Evolutionary conservation across 2,113 vertebrate species (phyloP), one percentile per base, ranked within the genome.

Genomic region (Corythornis cristatus): DNA sequence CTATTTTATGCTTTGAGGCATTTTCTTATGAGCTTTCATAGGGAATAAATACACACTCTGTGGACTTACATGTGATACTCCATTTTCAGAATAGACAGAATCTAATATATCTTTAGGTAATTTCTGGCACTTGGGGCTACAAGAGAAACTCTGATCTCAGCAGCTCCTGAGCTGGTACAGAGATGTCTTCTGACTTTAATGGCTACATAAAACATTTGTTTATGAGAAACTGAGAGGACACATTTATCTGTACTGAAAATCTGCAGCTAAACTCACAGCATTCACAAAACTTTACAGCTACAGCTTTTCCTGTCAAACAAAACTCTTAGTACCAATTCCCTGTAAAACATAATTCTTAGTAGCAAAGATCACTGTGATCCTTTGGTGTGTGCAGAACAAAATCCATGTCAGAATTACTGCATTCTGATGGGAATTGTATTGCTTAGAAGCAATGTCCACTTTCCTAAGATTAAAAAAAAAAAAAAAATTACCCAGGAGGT

Each of bases 221-320:
- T 79, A 42, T 4, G 8, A 85, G 78, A 42, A 91, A 73, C 42
- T 67, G 35, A 73, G 89, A 72, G 73, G 71, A 89, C 11, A 78
- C 46, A 50, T 82, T 86, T 85, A 81, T 84, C 70, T 50, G 12
- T 78, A 14, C 28, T 76, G 46, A 2, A 61, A 90, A 84, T 57
- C 40, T n/a, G 54, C 65, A 74, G 75, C 37, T 54, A 10, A 31
- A 22, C 65, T 64, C 73, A 64, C 23, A 92, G 54, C 54, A 79
- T 61, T 87, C 66, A 87, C 53, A 89, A 94, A 90, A 87, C 31
- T 43, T 66, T 51, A 54, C 57, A 82, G 57, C 92, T 93, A 28
- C 37, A n/a, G 46, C 33, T 61, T 75, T 65, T 31, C n/a, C 73
- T 83, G 74, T 62, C 45, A 66, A 70, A 57, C 50, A 50, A 33